Evolutionary conservation across 1,140 invertebrate genomes (phyloP), one percentile per base, ranked within the genome.

Genomic region (Lepidurus couesii): DNA sequence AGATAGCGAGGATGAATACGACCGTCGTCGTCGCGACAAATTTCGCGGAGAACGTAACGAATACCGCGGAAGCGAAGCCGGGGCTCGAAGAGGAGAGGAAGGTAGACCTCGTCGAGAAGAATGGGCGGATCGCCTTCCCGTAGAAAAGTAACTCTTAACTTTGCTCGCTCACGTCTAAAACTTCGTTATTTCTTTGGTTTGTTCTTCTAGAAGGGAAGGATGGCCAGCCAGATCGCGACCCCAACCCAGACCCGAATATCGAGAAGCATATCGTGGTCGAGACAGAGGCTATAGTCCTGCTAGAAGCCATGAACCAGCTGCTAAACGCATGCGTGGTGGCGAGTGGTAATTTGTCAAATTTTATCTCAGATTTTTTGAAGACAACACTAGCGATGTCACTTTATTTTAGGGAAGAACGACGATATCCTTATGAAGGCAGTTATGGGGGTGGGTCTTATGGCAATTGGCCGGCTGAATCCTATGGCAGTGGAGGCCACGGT

Each of bases 1-100:
- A 80, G 94, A 96, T 84, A 95, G 93, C 82, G 94, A 96, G 84
- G 94, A 96, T 86, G 94, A 96, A 84, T 95, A 95, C 82, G 93
- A 95, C 84, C 89, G 93, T 42, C 95, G 95, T 83, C 86, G 93
- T 73, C 87, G 94, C 44, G 94, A 96, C 82, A 96, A 96, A 84
- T 96, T 96, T 83, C 89, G 93, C 75, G 94, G 93, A 9, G 94
- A 96, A 87, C 88, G 94, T 80, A 93, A 92, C 80, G 92, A 90
- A 80, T 92, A 92, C 82, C 87, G 92, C 81, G 90, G 82, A 24
- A 83, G 83, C 65, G 89, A 91, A 34, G 88, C 93, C 73, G 86
- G 92, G 77, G 89, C 92, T 47, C 79, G 77, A 26, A 78, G 47
- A 34, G 34, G 34, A 42, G 81, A 82, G 24, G 91, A 92, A 79